Conservation (phyloP, 2,113 vertebrate species). For the Oriolus oriolus region DNA sequence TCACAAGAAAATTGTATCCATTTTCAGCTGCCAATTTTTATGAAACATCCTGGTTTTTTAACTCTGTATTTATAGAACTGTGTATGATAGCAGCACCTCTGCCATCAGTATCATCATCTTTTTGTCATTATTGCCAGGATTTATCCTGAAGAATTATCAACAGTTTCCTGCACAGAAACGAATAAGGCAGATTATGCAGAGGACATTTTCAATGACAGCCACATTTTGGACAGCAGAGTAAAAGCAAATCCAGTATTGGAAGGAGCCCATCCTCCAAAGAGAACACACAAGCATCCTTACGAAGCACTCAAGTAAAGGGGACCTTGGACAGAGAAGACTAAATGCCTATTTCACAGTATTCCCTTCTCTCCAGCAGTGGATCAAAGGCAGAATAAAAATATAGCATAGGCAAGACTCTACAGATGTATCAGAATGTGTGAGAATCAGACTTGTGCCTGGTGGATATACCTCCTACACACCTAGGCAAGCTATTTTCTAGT, state of each 20-base stretch:
- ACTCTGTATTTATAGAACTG: background rate
- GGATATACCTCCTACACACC: background rate
- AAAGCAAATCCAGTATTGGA: background rate
- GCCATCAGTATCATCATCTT: background rate
- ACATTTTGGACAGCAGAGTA: background rate
- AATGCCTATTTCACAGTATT: background rate
- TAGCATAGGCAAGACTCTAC: background rate
- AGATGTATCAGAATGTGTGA: background rate
- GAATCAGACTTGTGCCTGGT: background rate
- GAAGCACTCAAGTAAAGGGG: background rate
- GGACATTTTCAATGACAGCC: background rate
- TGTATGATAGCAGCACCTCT: background rate
- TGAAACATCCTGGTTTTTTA: background rate
- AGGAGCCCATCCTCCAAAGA: background rate
- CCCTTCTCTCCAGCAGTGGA: background rate
- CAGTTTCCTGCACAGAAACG: background rate
- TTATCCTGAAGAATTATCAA: background rate
- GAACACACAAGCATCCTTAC: accelerated
- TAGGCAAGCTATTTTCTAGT: background rate
- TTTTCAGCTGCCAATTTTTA: slow-evolving; percentile 36
- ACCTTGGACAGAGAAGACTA: background rate
- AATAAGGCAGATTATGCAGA: background rate
- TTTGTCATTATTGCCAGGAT: background rate
- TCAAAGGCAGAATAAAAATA: background rate
- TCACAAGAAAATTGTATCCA: slow-evolving; percentile 42